These are phyloP conservation scores for Macrosiphum euphorbiae DNA, from an alignment of 2,888 invertebrate genomes.

Conservation along the genomic window DNA sequence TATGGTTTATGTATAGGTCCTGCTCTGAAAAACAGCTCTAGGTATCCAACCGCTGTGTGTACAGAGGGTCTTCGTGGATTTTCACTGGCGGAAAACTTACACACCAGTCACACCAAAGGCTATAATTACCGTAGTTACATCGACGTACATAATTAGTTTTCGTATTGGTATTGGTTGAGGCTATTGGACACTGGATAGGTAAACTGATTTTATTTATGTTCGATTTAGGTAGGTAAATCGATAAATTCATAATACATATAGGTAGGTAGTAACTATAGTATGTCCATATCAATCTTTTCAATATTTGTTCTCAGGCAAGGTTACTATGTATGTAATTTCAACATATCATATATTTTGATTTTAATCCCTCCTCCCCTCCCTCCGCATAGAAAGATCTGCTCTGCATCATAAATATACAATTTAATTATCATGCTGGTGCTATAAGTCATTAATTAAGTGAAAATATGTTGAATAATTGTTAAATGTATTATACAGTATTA, in stretches of 20 bases:
- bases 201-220: background rate
- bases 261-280: background rate
- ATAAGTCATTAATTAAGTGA: background rate
- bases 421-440: background rate
- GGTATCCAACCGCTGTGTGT: background rate
- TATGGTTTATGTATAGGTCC: background rate
- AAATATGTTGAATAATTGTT: background rate
- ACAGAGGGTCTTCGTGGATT: background rate
- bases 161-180: background rate
- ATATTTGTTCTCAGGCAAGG: background rate
- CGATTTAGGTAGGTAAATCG: background rate
- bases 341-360: background rate
- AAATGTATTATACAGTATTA: background rate
- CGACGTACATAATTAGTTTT: background rate
- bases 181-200: background rate
- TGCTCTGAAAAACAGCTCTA: background rate
- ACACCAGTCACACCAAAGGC: background rate
- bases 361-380: background rate
- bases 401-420: background rate
- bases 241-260: background rate
- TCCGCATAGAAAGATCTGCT: background rate
- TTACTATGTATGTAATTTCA: background rate
- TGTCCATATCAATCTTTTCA: background rate
- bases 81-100: background rate
- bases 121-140: background rate